Conservation (phyloP, 2,797 vertebrate genomes). For the Gallinago stenura region DNA sequence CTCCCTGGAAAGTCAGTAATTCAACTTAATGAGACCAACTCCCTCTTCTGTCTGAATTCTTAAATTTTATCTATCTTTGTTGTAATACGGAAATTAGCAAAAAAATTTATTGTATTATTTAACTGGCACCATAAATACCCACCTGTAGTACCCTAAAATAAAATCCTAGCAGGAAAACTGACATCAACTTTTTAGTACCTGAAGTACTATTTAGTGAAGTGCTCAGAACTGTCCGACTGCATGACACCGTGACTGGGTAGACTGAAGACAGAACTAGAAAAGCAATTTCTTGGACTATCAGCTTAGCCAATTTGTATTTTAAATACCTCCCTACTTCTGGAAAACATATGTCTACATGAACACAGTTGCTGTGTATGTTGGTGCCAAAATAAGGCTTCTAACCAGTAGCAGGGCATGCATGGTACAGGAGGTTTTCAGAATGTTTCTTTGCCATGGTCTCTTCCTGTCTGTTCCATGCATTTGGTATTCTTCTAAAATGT, state of each 20-base stretch:
- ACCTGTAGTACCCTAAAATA: neutral
- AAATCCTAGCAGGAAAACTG: neutral
- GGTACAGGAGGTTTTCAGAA: neutral
- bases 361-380: neutral
- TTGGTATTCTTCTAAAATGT: neutral
- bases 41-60: neutral
- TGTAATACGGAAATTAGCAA: neutral
- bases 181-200: neutral
- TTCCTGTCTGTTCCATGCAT: neutral
- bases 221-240: neutral
- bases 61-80: neutral
- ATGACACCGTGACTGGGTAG: neutral
- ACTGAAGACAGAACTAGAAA: neutral
- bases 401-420: neutral
- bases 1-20: neutral
- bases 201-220: neutral
- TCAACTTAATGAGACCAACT: neutral
- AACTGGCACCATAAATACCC: neutral
- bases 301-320: neutral
- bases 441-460: rapidly evolving
- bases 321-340: neutral
- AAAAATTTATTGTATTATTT: neutral
- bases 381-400: neutral
- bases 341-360: neutral
- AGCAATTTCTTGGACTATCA: neutral